These are phyloP conservation scores for Oscheius sp. DNA, from an alignment of 2,888 invertebrate species.

Conservation along the genomic window DNA sequence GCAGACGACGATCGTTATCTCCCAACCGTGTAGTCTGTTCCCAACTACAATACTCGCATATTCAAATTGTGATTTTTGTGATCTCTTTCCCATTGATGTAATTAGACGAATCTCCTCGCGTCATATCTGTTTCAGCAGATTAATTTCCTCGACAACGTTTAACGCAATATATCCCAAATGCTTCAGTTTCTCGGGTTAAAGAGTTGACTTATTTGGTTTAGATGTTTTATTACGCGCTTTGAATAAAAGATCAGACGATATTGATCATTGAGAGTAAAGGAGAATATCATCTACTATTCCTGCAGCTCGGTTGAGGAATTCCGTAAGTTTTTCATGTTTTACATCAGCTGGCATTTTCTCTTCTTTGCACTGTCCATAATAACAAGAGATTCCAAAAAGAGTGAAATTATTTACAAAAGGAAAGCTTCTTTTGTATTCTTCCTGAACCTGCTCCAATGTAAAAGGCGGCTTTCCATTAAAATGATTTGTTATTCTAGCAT, in stretches of 20 bases:
- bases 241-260: neutral
- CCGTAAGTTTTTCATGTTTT: conserved; percentile 3
- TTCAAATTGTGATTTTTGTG: neutral
- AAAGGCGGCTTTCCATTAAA: conserved; percentile 19
- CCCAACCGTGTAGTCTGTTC: conserved; percentile 36
- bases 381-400: conserved; percentile 22
- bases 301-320: conserved; percentile 8
- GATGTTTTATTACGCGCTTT: neutral
- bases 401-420: conserved; percentile 14
- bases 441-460: conserved; percentile 13
- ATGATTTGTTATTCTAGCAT: neutral
- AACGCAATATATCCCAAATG: conserved; percentile 22
- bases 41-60: neutral
- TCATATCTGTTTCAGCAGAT: neutral
- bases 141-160: neutral
- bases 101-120: neutral
- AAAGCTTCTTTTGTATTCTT: conserved; percentile 15
- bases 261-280: neutral
- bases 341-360: conserved; percentile 7
- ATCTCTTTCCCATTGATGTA: conserved; percentile 1
- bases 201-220: neutral
- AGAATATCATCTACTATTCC: conserved; percentile 22
- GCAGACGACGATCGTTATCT: conserved; percentile 52
- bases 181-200: conserved; percentile 18
- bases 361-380: conserved; percentile 13